These are phyloP conservation scores for Periophthalmus modestus DNA, from an alignment of 2,113 vertebrate species.

Conservation along the genomic window DNA sequence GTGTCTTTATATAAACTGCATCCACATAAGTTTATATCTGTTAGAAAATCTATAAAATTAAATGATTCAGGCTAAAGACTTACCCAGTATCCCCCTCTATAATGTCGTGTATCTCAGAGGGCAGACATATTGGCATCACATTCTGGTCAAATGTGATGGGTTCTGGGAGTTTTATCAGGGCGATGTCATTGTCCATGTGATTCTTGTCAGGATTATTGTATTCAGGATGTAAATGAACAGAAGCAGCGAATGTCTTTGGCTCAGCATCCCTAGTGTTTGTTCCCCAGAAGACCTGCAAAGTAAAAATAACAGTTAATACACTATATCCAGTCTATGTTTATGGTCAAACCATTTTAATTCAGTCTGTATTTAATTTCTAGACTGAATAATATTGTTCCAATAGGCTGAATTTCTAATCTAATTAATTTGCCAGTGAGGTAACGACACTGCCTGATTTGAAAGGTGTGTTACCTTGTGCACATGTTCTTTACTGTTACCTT, in stretches of 20 bases:
- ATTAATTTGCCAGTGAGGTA: no score
- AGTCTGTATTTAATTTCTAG: no score
- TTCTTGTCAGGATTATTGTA: neutral
- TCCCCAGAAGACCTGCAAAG: constrained; percentile 48
- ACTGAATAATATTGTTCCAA: no score
- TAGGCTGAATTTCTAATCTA: no score
- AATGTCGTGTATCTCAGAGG: constrained; percentile 28
- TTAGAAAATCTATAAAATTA: neutral
- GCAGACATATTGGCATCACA: constrained; percentile 73
- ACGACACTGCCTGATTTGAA: no score
- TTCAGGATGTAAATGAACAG: constrained; percentile 56
- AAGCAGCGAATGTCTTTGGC: neutral
- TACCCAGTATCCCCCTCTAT: constrained; percentile 37
- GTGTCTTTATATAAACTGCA: neutral
- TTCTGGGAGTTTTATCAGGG: constrained; percentile 54
- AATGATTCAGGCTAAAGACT: neutral
- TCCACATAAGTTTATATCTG: neutral
- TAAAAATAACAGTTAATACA: neutral
- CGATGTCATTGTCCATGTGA: constrained; percentile 67
- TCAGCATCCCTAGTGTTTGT: rapidly evolving
- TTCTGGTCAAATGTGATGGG: constrained; percentile 48
- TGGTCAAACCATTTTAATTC: no score
- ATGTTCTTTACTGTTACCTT: constrained; percentile 28
- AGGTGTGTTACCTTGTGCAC: no score
- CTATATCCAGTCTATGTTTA: neutral